phyloP scores from a whole-genome alignment of 2,888 invertebrate species.

The Mesorhabditis belari region DNA sequence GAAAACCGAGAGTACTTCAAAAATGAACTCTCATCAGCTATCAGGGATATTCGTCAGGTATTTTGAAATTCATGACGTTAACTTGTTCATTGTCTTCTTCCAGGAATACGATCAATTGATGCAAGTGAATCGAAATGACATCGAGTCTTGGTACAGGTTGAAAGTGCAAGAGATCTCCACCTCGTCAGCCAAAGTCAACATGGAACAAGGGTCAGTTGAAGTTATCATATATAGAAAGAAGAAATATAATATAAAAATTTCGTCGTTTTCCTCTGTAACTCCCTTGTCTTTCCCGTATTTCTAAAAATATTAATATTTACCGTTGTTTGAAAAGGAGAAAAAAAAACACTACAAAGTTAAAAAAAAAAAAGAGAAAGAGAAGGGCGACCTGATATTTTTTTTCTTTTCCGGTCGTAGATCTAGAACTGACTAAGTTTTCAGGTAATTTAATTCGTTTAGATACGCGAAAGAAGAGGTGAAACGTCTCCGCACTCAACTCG shows the following conservation, averaged over 20 bases:
- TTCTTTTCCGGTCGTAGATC: too few relatives aligned
- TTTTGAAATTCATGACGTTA: too few relatives aligned
- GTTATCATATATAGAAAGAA: not conserved
- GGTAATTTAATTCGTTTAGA: constrained; percentile 25
- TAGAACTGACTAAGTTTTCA: too few relatives aligned
- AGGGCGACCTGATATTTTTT: too few relatives aligned
- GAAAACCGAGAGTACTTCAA: constrained; percentile 61
- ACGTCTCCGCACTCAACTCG: constrained; percentile 54
- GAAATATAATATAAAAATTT: too few relatives aligned
- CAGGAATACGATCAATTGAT: constrained; percentile 22
- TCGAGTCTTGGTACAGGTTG: constrained; percentile 58
- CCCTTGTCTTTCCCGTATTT: too few relatives aligned
- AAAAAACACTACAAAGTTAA: too few relatives aligned
- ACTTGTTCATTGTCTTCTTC: too few relatives aligned
- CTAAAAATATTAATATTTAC: too few relatives aligned
- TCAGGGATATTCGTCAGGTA: constrained; percentile 58
- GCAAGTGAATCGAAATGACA: constrained; percentile 53
- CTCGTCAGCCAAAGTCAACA: constrained; percentile 53
- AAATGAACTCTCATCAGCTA: constrained; percentile 58
- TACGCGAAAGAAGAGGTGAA: constrained; percentile 56
- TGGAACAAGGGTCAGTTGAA: constrained; percentile 53
- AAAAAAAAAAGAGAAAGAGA: too few relatives aligned
- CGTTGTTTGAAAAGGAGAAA: too few relatives aligned
- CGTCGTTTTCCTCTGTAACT: too few relatives aligned
- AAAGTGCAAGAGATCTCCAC: constrained; percentile 59